Evolutionary conservation across 2,113 vertebrate species (phyloP).

Genomic region (Chroicocephalus ridibundus): DNA sequence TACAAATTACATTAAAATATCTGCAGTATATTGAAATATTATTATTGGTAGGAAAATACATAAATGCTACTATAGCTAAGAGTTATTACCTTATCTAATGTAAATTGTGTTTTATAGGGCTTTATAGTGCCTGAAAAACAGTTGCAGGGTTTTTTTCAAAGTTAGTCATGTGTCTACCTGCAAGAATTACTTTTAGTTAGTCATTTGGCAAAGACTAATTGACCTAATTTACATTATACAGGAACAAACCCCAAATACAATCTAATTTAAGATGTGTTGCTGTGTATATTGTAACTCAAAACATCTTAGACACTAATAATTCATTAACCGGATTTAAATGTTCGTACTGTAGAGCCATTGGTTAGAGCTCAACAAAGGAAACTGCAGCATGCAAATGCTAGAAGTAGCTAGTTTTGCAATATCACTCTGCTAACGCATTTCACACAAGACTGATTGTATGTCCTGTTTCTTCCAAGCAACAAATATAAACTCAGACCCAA

Average conservation of each 20-base stretch:
- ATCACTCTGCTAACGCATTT: not conserved
- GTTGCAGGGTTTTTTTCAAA: not conserved
- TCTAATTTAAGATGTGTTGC: not conserved
- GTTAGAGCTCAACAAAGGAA: not conserved
- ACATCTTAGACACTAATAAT: not conserved
- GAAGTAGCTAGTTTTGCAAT: not conserved
- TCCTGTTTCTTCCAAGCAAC: not conserved
- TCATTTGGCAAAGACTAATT: conserved; percentile 25
- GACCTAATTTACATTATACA: not conserved
- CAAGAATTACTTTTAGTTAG: conserved; percentile 3
- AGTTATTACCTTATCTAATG: not conserved
- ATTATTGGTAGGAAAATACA: not conserved
- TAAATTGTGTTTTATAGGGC: not conserved
- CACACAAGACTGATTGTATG: not conserved
- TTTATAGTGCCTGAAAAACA: not conserved
- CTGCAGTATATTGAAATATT: not conserved
- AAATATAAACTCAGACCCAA: not conserved
- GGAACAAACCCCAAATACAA: not conserved
- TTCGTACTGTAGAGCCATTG: not conserved
- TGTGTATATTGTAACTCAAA: not conserved
- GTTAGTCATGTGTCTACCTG: not conserved
- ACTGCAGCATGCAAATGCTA: not conserved
- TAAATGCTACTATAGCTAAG: not conserved
- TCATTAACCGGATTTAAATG: conserved; percentile 13
- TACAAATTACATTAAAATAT: not conserved